Conservation (phyloP, 2,797 vertebrate genomes). For the Saguinus oedipus region DNA sequence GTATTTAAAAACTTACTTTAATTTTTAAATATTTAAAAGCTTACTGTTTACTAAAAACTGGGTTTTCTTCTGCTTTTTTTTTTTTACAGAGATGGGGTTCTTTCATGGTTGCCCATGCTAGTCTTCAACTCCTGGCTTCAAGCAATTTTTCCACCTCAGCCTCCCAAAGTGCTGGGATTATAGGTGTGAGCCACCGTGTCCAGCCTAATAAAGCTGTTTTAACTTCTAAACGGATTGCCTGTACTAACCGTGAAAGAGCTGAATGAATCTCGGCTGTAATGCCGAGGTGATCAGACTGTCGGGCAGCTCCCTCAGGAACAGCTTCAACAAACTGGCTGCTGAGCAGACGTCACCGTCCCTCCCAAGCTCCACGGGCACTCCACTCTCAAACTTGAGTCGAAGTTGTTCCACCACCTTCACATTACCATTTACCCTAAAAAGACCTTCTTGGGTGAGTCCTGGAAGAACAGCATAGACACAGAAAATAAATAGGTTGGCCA, state of each 20-base stretch:
- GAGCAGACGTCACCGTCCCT: conserved; percentile 87
- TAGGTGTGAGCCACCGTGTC: not conserved
- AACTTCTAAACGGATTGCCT: not conserved
- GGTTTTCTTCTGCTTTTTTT: not conserved
- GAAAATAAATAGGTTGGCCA: not conserved
- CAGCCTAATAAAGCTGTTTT: not conserved
- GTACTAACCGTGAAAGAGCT: conserved; percentile 89
- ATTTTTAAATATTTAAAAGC: not conserved
- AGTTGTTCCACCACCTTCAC: conserved; percentile 90
- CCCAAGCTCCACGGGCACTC: conserved; percentile 86
- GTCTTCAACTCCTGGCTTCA: not conserved
- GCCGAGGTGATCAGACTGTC: conserved; percentile 87
- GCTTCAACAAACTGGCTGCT: conserved; percentile 93
- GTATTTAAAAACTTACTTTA: not conserved
- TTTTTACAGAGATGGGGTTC: not conserved
- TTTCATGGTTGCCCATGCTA: not conserved
- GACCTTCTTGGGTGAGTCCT: conserved; percentile 93
- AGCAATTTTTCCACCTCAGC: not conserved
- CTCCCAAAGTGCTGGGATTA: not conserved
- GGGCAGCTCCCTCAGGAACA: conserved; percentile 92
- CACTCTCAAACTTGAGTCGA: conserved; percentile 88
- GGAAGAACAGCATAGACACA: conserved; percentile 31
- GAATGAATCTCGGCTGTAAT: conserved; percentile 88
- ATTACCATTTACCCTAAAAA: conserved; percentile 94
- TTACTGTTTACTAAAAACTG: not conserved